Percentiles rank a stretch among this genome's conserved stretches.
Evolutionary conservation across 2,888 invertebrate species (phyloP).

Genomic region (Cremastinae sp.): DNA sequence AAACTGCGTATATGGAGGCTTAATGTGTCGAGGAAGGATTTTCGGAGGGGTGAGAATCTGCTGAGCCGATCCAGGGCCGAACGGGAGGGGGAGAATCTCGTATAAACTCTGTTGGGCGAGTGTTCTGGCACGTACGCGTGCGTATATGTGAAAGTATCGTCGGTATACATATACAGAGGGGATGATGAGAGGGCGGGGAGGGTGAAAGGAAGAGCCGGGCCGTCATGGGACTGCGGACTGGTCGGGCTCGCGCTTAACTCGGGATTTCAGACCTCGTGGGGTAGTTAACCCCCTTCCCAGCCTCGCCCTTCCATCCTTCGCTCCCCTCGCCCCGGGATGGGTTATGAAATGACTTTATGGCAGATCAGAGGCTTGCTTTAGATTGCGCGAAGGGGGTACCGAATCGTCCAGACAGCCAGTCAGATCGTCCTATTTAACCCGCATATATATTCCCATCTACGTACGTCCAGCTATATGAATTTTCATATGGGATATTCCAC

Average conservation of each 20-base stretch:
- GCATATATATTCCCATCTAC: constrained; percentile 50
- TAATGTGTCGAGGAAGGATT: constrained; percentile 51
- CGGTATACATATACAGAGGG: constrained; percentile 31
- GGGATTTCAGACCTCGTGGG: constrained; percentile 73
- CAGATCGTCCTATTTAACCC: constrained; percentile 48
- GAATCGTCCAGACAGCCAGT: constrained; percentile 44
- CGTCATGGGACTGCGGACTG: constrained; percentile 64
- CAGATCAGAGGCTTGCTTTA: constrained; percentile 79
- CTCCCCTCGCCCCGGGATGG: constrained; percentile 67
- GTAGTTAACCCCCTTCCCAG: constrained; percentile 74
- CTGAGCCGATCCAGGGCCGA: constrained; percentile 41
- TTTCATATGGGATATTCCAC: constrained; percentile 10
- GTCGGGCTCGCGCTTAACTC: constrained; percentile 71
- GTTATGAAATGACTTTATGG: constrained; percentile 80
- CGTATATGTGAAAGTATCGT: constrained; percentile 22
- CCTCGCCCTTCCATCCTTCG: constrained; percentile 2
- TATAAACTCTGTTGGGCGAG: constrained; percentile 25
- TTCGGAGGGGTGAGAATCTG: constrained; percentile 57
- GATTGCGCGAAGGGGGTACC: constrained; percentile 75
- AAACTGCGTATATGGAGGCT: constrained; percentile 13
- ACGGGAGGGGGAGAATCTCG: constrained; percentile 38
- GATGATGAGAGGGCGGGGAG: constrained; percentile 32
- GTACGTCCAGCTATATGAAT: constrained; percentile 20
- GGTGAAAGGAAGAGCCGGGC: constrained; percentile 58
- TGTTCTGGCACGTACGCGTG: constrained; percentile 4